These are phyloP conservation scores for Cylindroiulus punctatus DNA, from an alignment of 2,888 invertebrate species.

Conservation along the genomic window DNA sequence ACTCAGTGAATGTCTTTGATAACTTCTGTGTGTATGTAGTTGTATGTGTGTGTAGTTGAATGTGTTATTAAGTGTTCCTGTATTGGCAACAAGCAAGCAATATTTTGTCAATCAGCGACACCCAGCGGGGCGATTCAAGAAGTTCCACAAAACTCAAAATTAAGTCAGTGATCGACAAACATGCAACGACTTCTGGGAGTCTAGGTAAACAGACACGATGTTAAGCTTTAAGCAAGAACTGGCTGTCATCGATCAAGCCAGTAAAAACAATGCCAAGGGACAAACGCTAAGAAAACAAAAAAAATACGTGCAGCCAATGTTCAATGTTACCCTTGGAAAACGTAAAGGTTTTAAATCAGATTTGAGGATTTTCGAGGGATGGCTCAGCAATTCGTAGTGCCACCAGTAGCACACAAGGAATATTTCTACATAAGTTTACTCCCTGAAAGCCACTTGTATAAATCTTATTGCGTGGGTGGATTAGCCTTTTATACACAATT, in stretches of 20 bases:
- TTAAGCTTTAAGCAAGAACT: not conserved
- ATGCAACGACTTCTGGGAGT: not conserved
- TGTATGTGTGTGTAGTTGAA: too few relatives aligned
- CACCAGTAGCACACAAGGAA: not conserved
- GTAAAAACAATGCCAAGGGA: slow-evolving; percentile 21
- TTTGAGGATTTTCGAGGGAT: not conserved
- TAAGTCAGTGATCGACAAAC: slow-evolving; percentile 13
- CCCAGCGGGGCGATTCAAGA: too few relatives aligned
- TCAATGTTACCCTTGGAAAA: not conserved
- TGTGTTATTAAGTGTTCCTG: too few relatives aligned
- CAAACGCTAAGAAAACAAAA: not conserved
- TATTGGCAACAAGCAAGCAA: too few relatives aligned
- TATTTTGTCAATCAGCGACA: too few relatives aligned
- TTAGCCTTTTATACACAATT: too few relatives aligned
- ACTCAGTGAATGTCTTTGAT: too few relatives aligned
- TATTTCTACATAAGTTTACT: not conserved
- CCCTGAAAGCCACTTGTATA: not conserved
- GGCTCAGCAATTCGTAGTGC: not conserved
- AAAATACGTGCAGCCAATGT: not conserved
- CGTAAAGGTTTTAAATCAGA: not conserved
- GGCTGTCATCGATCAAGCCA: not conserved
- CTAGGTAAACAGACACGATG: not conserved
- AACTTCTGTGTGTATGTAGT: too few relatives aligned
- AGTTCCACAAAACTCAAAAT: too few relatives aligned
- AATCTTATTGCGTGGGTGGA: too few relatives aligned